Percentiles rank a stretch among this genome's conserved stretches.
phyloP scores from a whole-genome alignment of 2,888 invertebrate genomes.

The Actias luna region DNA sequence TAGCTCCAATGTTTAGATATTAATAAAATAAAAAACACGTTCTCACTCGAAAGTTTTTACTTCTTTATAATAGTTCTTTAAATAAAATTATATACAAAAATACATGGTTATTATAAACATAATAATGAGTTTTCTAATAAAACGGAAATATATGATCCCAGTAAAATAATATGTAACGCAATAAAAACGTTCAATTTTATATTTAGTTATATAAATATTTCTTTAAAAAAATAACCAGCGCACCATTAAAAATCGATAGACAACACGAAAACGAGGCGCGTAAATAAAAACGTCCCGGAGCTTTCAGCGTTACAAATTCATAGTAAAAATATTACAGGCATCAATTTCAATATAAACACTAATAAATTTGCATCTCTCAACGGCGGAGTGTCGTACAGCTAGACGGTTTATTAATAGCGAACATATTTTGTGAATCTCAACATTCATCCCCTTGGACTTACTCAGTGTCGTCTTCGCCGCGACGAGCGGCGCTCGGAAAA shows the following conservation, averaged over 20 bases:
- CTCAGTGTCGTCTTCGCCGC: slow-evolving; percentile 67
- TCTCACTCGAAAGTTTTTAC: too few relatives aligned
- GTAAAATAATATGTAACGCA: background rate
- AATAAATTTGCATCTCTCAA: slow-evolving; percentile 80
- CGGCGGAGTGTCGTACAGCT: slow-evolving; percentile 55
- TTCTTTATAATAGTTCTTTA: too few relatives aligned
- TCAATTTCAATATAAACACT: slow-evolving; percentile 80
- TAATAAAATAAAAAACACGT: too few relatives aligned
- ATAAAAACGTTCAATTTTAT: slow-evolving; percentile 1
- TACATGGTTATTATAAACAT: background rate
- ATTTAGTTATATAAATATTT: slow-evolving; percentile 3
- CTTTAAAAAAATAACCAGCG: slow-evolving; percentile 33
- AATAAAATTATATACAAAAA: background rate
- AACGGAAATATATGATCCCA: background rate
- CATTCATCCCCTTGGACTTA: slow-evolving; percentile 62
- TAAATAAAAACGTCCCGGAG: slow-evolving; percentile 63
- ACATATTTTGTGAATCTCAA: slow-evolving; percentile 73
- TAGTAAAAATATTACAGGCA: slow-evolving; percentile 74
- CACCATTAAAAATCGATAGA: slow-evolving; percentile 66
- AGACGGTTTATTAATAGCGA: slow-evolving; percentile 76
- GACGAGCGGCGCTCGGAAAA: slow-evolving; percentile 67
- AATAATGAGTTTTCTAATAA: slow-evolving; percentile 7
- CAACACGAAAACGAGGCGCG: slow-evolving; percentile 56
- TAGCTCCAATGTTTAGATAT: too few relatives aligned
- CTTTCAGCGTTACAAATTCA: slow-evolving; percentile 77